Conservation (phyloP, 2,888 invertebrate genomes). For the Drosophila multiciliata region DNA sequence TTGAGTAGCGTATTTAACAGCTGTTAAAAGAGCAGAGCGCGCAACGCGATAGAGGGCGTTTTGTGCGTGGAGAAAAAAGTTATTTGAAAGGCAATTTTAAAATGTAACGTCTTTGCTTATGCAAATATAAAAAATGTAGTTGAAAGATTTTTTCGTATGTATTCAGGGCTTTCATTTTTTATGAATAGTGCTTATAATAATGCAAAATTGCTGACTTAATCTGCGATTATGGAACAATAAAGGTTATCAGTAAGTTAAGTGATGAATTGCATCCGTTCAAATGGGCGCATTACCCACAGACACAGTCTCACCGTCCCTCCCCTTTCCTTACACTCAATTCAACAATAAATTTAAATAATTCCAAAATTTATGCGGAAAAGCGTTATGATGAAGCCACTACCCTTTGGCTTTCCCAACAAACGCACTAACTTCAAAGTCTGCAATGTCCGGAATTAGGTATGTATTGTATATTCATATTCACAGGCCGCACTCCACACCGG, state of each 20-base stretch:
- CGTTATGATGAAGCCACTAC: constrained; percentile 28
- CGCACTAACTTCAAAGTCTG: constrained; percentile 63
- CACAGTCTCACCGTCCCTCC: constrained; percentile 4
- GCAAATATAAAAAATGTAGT: not conserved
- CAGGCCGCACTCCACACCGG: not conserved
- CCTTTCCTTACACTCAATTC: constrained; percentile 16
- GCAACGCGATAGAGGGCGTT: constrained; percentile 28
- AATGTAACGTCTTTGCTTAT: not conserved
- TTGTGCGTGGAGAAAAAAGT: not conserved
- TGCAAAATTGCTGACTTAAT: constrained; percentile 23
- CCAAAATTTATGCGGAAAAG: constrained; percentile 67
- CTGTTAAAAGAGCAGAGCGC: not conserved
- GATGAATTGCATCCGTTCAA: constrained; percentile 38
- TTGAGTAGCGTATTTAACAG: not conserved
- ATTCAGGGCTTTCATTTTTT: not conserved
- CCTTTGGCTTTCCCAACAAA: constrained; percentile 36
- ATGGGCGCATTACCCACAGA: constrained; percentile 28
- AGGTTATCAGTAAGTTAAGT: constrained; percentile 44
- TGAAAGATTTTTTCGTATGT: not conserved
- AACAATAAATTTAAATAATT: constrained; percentile 77
- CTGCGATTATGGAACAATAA: constrained; percentile 62
- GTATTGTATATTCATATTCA: constrained; percentile 11
- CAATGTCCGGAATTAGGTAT: constrained; percentile 39
- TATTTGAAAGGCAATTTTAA: not conserved
- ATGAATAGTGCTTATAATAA: not conserved